Conservation (phyloP, 1,140 invertebrate species). For the Sinella curviseta region DNA sequence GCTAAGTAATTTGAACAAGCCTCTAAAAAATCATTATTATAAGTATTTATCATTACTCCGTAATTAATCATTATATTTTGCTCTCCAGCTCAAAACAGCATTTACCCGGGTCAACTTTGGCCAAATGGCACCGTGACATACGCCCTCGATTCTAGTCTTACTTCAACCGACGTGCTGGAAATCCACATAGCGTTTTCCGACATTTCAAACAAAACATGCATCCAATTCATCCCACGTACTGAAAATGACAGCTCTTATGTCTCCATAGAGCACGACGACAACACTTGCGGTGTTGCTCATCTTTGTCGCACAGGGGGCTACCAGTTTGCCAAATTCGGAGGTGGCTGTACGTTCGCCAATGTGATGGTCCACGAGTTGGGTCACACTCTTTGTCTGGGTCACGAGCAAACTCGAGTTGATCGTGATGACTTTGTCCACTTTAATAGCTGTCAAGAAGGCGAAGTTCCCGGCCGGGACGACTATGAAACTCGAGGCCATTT, state of each 20-base stretch:
- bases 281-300: neutral
- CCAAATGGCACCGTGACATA: neutral
- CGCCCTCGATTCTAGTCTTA: neutral
- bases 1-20: neutral
- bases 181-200: neutral
- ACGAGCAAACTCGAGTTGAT: neutral
- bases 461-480: neutral
- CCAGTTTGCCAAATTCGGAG: neutral
- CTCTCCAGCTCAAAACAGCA: neutral
- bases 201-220: conserved; percentile 12
- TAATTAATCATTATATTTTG: neutral
- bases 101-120: neutral
- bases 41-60: neutral
- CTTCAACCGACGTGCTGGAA: too few species aligned
- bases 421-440: neutral
- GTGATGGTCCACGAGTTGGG: neutral
- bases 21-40: neutral
- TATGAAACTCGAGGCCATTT: neutral
- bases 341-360: neutral
- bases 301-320: neutral
- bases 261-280: neutral
- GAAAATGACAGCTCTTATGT: neutral
- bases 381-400: neutral
- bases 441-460: neutral
- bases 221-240: neutral